Percentiles rank a stretch among this genome's conserved stretches.
Conservation (phyloP, 2,113 vertebrate genomes). For the Tragulus kanchil region DNA sequence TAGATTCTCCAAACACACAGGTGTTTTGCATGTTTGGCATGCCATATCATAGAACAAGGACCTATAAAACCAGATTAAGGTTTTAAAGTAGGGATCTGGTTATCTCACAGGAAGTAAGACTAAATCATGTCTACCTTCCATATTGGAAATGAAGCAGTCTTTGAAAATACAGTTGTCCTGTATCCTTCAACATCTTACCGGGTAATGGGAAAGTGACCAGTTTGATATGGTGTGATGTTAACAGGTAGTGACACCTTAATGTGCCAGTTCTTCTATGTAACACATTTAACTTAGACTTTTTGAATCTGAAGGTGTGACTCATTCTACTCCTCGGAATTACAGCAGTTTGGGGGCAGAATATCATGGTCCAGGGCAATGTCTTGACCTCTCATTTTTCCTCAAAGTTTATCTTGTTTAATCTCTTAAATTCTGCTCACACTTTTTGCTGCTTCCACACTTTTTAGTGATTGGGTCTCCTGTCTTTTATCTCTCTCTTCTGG, state of each 20-base stretch:
- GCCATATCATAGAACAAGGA: not conserved
- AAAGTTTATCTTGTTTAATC: not conserved
- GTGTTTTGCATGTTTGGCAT: not conserved
- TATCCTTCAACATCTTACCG: not conserved
- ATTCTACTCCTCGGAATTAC: not conserved
- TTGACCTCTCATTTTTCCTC: not conserved
- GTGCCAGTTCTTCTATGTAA: not conserved
- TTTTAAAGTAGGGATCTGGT: not conserved
- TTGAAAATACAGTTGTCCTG: slow-evolving; percentile 10
- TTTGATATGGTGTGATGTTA: not conserved
- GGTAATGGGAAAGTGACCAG: not conserved
- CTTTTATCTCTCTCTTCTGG: not conserved
- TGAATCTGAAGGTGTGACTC: not conserved
- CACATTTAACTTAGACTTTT: not conserved
- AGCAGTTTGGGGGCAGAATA: not conserved
- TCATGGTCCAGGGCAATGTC: not conserved
- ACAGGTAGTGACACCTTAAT: not conserved
- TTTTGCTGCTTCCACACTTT: not conserved
- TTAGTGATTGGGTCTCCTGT: not conserved
- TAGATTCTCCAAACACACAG: not conserved
- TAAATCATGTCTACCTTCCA: not conserved
- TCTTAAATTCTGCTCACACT: not conserved
- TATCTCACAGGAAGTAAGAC: not conserved
- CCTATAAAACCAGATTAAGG: not conserved
- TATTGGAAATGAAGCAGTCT: not conserved